phyloP scores from a whole-genome alignment of 2,113 vertebrate genomes.

The Nematolebias whitei region DNA sequence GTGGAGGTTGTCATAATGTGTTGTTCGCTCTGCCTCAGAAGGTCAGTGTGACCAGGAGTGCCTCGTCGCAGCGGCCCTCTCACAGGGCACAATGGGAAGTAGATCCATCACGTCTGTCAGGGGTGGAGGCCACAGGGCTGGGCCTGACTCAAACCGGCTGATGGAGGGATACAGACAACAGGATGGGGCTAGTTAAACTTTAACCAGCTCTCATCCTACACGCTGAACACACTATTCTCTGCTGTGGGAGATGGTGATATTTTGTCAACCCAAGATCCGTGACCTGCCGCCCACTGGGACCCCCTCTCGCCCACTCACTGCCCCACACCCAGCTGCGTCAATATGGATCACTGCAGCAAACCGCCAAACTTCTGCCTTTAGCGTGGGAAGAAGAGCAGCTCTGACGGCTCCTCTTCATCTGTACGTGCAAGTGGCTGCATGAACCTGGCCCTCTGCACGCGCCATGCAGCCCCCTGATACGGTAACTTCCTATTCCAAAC shows the following conservation, averaged over 20 bases:
- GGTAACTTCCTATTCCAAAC: conserved; percentile 50
- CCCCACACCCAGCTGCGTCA: conserved; percentile 80
- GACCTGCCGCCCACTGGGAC: conserved; percentile 72
- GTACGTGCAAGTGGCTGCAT: conserved; percentile 47
- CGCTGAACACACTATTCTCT: conserved; percentile 64
- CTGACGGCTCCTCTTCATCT: conserved; percentile 36
- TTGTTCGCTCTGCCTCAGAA: conserved; percentile 74
- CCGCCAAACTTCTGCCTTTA: conserved; percentile 36
- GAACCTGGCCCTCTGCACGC: conserved; percentile 59
- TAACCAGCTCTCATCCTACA: conserved; percentile 87
- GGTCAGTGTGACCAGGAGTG: conserved; percentile 80
- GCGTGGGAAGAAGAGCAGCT: conserved; percentile 75
- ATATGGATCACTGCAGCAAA: conserved; percentile 21
- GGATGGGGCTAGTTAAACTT: conserved; percentile 94
- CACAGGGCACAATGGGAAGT: conserved; percentile 73
- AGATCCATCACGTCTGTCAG: conserved; percentile 83
- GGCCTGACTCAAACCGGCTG: conserved; percentile 51
- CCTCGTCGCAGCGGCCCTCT: conserved; percentile 66
- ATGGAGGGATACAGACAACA: conserved; percentile 60
- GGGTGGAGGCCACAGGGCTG: conserved; percentile 56
- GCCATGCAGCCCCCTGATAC: conserved; percentile 40
- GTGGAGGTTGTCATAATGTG: conserved; percentile 69
- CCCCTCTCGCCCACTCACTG: conserved; percentile 64
- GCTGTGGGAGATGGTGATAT: conserved; percentile 71
- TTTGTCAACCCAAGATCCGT: conserved; percentile 59